phyloP scores from a whole-genome alignment of 2,113 vertebrate genomes.

The Labeo rohita region DNA sequence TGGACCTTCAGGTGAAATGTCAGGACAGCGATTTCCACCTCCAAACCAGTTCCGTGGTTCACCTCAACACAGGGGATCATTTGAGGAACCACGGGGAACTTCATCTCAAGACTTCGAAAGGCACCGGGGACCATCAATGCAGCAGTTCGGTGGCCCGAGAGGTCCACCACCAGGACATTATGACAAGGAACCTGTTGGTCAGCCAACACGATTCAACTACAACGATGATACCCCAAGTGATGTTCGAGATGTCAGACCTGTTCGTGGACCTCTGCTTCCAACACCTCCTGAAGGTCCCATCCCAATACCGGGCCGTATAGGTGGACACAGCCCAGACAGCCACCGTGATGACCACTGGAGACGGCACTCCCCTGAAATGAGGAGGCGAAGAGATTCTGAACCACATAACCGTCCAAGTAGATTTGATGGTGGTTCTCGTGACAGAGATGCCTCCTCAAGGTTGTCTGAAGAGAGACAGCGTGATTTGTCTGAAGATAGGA shows the following conservation, averaged over 20 bases:
- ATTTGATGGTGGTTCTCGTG: slow-evolving; percentile 83
- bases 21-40: slow-evolving; percentile 70
- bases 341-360: slow-evolving; percentile 82
- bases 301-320: slow-evolving; percentile 64
- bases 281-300: slow-evolving; percentile 78
- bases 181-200: slow-evolving; percentile 62
- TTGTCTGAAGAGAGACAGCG: slow-evolving; percentile 78
- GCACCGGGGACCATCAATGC: slow-evolving; percentile 76
- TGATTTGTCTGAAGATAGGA: slow-evolving; percentile 83
- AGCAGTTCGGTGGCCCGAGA: slow-evolving; percentile 82
- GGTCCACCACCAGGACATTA: slow-evolving; percentile 72
- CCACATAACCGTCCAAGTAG: slow-evolving; percentile 79
- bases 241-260: slow-evolving; percentile 71
- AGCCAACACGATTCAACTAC: slow-evolving; percentile 78
- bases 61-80: slow-evolving; percentile 82
- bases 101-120: slow-evolving; percentile 80
- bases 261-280: slow-evolving; percentile 83
- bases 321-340: slow-evolving; percentile 80
- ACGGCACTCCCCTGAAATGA: slow-evolving; percentile 77
- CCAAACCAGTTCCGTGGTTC: slow-evolving; percentile 80
- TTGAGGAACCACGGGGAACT: slow-evolving; percentile 83
- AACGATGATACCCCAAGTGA: slow-evolving; percentile 79
- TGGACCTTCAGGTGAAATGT: slow-evolving; percentile 62
- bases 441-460: slow-evolving; percentile 73
- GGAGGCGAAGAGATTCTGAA: slow-evolving; percentile 78